Evolutionary conservation across 2,797 vertebrate species (phyloP).

Genomic region (Rhinoraja longicauda): DNA sequence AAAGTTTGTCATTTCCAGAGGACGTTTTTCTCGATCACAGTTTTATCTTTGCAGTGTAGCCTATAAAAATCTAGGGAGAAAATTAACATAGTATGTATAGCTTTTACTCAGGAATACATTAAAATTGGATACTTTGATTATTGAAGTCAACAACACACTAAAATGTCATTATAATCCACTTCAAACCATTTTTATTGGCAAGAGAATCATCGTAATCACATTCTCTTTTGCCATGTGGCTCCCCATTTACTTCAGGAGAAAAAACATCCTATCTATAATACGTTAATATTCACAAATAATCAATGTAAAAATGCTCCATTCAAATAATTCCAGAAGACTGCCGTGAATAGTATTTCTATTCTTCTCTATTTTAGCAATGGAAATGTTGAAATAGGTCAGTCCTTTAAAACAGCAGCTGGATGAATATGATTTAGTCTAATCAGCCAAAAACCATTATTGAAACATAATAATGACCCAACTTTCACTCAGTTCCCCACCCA

Average conservation of each 20-base stretch:
- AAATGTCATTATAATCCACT: background rate
- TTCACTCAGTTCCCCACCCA: background rate
- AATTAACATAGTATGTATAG: background rate
- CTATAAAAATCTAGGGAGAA: background rate
- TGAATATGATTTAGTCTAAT: background rate
- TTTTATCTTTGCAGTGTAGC: slow-evolving; percentile 5
- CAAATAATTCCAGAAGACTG: background rate
- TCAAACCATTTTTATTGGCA: background rate
- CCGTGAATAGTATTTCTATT: background rate
- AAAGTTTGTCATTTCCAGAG: background rate
- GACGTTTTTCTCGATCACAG: background rate
- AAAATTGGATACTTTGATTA: background rate
- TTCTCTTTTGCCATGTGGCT: background rate
- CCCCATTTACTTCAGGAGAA: background rate
- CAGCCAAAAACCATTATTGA: background rate
- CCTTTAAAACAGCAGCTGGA: background rate
- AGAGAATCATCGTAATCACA: background rate
- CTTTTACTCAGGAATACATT: background rate
- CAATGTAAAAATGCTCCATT: background rate
- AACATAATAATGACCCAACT: background rate
- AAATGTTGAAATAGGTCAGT: background rate
- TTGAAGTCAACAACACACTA: slow-evolving; percentile 14
- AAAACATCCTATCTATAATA: background rate
- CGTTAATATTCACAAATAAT: background rate
- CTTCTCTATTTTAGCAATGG: background rate